Evolutionary conservation across 2,113 vertebrate species (phyloP).

Genomic region (Turdus rufiventris): DNA sequence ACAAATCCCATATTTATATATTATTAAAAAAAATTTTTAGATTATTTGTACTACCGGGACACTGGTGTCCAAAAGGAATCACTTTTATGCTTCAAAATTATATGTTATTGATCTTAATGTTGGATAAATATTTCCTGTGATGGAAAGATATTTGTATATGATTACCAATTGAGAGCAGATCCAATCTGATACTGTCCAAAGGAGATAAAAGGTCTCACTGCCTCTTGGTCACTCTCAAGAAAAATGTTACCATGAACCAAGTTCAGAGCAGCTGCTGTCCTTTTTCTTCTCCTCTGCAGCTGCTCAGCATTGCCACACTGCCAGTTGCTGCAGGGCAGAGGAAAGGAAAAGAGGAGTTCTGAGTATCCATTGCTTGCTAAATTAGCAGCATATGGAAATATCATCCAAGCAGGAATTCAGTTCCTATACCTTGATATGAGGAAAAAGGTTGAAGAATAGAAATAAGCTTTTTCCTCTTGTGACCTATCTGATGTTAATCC

Average conservation of each 20-base stretch:
- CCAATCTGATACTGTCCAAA: background rate
- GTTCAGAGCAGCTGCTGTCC: background rate
- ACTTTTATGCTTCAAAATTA: background rate
- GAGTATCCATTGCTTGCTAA: background rate
- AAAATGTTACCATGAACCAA: background rate
- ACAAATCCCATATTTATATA: background rate
- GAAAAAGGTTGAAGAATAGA: background rate
- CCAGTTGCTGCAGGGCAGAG: background rate
- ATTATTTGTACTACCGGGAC: background rate
- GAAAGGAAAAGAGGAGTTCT: background rate
- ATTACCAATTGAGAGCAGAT: background rate
- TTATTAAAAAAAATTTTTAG: background rate
- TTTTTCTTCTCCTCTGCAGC: background rate
- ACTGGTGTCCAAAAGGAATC: background rate
- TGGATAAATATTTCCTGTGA: background rate
- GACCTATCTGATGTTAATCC: background rate
- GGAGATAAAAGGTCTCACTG: background rate
- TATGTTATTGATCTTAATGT: background rate
- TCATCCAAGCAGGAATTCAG: background rate
- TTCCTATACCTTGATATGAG: background rate
- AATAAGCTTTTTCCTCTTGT: background rate
- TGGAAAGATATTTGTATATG: background rate
- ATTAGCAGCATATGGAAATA: background rate
- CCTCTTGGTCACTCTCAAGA: background rate
- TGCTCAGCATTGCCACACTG: background rate